A percentile compares a stretch with the other conserved stretches of the same genome.
Conservation (phyloP, 2,888 invertebrate species). For the Abrostola tripartita region DNA sequence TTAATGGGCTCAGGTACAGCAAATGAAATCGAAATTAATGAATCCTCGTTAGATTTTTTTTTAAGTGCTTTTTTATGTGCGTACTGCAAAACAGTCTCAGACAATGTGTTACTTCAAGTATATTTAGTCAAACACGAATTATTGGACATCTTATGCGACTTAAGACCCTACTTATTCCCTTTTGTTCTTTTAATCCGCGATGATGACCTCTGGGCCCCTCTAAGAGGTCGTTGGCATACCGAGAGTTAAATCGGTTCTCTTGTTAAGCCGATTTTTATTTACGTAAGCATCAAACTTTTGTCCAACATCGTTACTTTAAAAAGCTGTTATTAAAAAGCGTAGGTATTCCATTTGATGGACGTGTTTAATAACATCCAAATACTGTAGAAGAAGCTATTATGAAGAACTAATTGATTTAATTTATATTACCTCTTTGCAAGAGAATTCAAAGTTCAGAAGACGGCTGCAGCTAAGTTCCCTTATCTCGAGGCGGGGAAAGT, state of each 20-base stretch:
- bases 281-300: constrained; percentile 1
- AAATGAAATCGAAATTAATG: too few species aligned
- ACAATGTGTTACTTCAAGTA: constrained; percentile 14
- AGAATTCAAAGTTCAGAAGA: too few species aligned
- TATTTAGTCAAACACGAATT: neutral
- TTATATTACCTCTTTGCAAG: too few species aligned
- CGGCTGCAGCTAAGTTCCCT: too few species aligned
- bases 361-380: too few species aligned
- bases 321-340: neutral
- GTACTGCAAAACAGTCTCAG: neutral
- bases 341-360: neutral
- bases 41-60: too few species aligned
- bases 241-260: constrained; percentile 36
- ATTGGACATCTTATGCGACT: neutral
- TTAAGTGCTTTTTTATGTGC: too few species aligned
- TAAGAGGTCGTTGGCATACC: constrained; percentile 61
- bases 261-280: constrained; percentile 29
- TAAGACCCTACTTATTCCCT: constrained; percentile 43
- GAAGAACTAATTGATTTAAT: too few species aligned
- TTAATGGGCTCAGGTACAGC: too few species aligned
- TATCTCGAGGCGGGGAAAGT: too few species aligned
- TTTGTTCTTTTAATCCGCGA: constrained; percentile 58
- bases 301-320: neutral
- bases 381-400: too few species aligned
- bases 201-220: constrained; percentile 57